Base-by-base conservation (phyloP, 2,888 invertebrate genomes). In the Myathropa florea region DNA sequence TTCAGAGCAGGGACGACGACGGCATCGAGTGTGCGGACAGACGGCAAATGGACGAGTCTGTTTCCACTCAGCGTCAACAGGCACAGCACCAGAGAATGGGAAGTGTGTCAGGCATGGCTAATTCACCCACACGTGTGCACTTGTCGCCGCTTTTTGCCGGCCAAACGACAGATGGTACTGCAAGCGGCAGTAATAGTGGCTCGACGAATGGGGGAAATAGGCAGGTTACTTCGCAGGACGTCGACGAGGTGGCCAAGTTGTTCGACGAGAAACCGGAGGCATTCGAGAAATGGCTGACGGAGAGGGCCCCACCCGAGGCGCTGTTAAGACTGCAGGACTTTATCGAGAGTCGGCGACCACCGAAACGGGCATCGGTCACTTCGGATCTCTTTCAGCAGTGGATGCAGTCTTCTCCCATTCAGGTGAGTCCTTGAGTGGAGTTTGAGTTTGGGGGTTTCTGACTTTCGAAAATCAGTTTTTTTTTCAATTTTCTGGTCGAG, bases 311-410 rank as follows among this genome's bases (percentile, higher is more conserved):
- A 79, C 93, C 94, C 2, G 96, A 96, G 88, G 94, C 95, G 88
- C 93, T 95, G 88, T 93, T 94, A 88, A 93, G 94, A 89, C 91
- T 96, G 90, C 94, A 95, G 89, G 93, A 92, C 89, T 91, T 94
- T 88, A 94, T 94, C 73, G 94, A 94, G 53, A 93, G 93, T 9
- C 94, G 94, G 21, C 92, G 92, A 78, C 94, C 93, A 89, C 94
- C 94, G 9, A 94, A 95, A 88, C 94, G 96, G 84, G 95, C 96
- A 61, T 96, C 96, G 61, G 95, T 97, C 88, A 96, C 96, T 60
- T 96, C 97, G 88, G 97, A 97, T 91, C 94, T 97, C 88, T 97
- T 97, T 93, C 97, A 97, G 90, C 94, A 96, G 88, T 97, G 97
- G 97, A 93, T 97, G 91, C 95, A 96, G 39, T 95, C 96, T 33